Conservation (phyloP, 1,140 invertebrate genomes). For the Microplitis demolitor region DNA sequence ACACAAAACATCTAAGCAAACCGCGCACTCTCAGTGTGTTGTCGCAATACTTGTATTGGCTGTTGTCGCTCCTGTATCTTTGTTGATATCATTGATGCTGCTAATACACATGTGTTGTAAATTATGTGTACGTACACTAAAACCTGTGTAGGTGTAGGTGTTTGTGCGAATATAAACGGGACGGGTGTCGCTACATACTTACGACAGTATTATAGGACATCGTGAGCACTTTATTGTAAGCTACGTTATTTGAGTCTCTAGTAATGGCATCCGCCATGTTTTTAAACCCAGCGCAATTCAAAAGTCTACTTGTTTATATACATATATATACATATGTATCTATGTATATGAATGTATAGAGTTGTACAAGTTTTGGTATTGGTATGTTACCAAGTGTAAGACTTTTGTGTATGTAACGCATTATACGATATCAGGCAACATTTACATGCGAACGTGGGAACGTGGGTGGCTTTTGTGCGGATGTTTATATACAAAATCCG, state of each 20-base stretch:
- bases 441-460: not conserved
- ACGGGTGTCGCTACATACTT: constrained; percentile 32
- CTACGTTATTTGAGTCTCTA: constrained; percentile 44
- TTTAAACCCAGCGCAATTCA: constrained; percentile 8
- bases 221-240: constrained; percentile 43
- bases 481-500: too few relatives aligned
- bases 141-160: not conserved
- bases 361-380: too few relatives aligned
- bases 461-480: not conserved
- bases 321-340: not conserved
- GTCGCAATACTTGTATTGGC: too few relatives aligned
- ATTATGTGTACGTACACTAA: not conserved
- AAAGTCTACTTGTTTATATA: too few relatives aligned
- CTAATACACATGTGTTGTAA: too few relatives aligned
- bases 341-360: not conserved
- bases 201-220: constrained; percentile 31
- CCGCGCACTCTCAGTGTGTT: too few relatives aligned
- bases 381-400: too few relatives aligned
- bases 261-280: constrained; percentile 42
- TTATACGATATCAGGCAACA: not conserved
- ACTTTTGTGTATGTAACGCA: too few relatives aligned
- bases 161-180: constrained; percentile 7
- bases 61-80: too few relatives aligned
- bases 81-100: too few relatives aligned
- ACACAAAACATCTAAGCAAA: too few relatives aligned